Conservation (phyloP, 2,113 vertebrate genomes). For the Tricholaema leucomelas region DNA sequence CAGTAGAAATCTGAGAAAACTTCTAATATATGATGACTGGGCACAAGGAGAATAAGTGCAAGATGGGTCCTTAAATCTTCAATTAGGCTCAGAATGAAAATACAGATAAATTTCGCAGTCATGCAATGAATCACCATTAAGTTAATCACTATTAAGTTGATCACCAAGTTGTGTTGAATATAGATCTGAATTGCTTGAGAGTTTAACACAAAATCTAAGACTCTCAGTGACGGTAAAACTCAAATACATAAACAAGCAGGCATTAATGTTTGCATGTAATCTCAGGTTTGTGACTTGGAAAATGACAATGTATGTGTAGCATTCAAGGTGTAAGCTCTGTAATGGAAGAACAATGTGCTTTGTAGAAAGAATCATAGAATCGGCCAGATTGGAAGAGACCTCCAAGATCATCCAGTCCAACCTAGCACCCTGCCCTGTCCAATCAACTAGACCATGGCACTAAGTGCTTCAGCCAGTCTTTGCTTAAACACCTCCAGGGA, state of each 20-base stretch:
- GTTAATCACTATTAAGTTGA: neutral
- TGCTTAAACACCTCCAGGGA: too few relatives aligned
- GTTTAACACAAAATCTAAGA: neutral
- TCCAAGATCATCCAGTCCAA: too few relatives aligned
- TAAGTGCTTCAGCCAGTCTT: too few relatives aligned
- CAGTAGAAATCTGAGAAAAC: neutral
- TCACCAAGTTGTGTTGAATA: neutral
- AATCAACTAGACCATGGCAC: too few relatives aligned
- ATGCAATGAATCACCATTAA: neutral
- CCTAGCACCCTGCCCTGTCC: too few relatives aligned
- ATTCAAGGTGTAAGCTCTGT: neutral
- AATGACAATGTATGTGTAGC: neutral
- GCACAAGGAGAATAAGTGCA: neutral
- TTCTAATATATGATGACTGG: neutral
- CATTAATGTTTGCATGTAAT: neutral
- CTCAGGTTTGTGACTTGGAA: neutral
- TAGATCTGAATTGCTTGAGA: neutral
- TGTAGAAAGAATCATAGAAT: neutral
- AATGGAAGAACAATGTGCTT: neutral
- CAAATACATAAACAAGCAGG: fast-evolving
- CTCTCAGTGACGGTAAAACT: neutral
- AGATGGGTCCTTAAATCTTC: neutral
- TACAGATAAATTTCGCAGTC: neutral
- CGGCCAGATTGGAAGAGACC: too few relatives aligned
- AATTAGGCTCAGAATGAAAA: neutral